Conservation (phyloP, 1,140 invertebrate species). For the Aphaenogaster rudis region DNA sequence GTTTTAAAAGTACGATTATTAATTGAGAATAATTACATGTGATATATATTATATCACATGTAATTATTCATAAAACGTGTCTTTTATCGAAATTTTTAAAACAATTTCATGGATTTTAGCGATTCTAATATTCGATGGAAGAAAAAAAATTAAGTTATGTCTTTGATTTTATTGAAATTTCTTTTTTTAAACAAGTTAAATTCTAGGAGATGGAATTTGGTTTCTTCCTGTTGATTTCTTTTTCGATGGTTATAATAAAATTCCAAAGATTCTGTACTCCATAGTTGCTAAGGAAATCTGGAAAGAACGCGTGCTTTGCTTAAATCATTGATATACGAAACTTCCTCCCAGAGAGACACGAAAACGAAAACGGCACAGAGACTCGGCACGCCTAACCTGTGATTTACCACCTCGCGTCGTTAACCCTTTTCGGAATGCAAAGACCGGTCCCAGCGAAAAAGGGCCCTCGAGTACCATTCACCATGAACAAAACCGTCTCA, state of each 20-base stretch:
- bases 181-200: neutral
- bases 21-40: neutral
- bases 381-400: conserved; percentile 53
- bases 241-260: neutral
- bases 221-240: neutral
- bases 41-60: neutral
- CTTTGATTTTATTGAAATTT: neutral
- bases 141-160: neutral
- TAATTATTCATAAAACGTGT: neutral
- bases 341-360: conserved; percentile 30
- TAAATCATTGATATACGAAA: conserved; percentile 48
- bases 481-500: conserved; percentile 32
- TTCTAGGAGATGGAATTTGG: neutral
- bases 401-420: conserved; percentile 65
- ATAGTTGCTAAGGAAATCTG: neutral
- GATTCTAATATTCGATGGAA: neutral
- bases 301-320: neutral
- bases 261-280: conserved; percentile 27
- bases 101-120: neutral
- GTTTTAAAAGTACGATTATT: conserved; percentile 23
- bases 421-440: conserved; percentile 79
- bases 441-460: conserved; percentile 70
- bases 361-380: conserved; percentile 15
- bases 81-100: neutral
- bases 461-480: conserved; percentile 72